Percentiles rank a stretch among this genome's conserved stretches.
These are phyloP conservation scores for Glossophaga mutica DNA, from an alignment of 2,797 vertebrate genomes.

Conservation along the genomic window DNA sequence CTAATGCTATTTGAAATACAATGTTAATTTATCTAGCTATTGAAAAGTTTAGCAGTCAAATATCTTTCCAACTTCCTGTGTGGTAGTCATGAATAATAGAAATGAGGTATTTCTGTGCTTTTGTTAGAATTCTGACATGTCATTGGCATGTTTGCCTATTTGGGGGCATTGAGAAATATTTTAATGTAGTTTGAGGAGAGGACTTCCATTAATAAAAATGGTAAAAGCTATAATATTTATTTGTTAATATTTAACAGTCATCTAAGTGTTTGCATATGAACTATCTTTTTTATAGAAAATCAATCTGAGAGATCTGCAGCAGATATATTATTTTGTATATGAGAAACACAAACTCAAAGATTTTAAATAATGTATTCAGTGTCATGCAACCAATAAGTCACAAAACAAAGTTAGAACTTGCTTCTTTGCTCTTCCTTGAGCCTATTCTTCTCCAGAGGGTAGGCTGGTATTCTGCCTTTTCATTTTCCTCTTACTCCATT, in stretches of 20 bases:
- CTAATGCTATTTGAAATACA: background rate
- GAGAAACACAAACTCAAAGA: background rate
- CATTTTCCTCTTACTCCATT: background rate
- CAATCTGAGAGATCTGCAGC: background rate
- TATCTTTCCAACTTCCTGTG: background rate
- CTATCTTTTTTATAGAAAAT: background rate
- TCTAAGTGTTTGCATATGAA: background rate
- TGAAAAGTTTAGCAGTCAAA: background rate
- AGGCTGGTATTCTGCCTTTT: background rate
- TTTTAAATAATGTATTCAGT: background rate
- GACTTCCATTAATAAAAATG: conserved; percentile 5
- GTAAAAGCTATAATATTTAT: background rate
- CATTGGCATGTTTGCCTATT: background rate
- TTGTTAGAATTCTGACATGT: conserved; percentile 19
- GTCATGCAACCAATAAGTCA: background rate
- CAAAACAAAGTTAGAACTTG: background rate
- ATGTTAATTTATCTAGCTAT: background rate
- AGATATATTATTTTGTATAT: background rate
- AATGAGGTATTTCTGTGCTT: background rate
- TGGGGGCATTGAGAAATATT: background rate
- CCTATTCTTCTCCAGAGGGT: background rate
- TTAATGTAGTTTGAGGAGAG: background rate
- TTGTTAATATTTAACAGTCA: background rate
- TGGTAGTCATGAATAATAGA: background rate
- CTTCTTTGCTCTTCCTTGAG: background rate